A percentile compares a stretch with the other conserved stretches of the same genome.
phyloP scores from a whole-genome alignment of 2,113 vertebrate genomes.

The Hippoglossus stenolepis region DNA sequence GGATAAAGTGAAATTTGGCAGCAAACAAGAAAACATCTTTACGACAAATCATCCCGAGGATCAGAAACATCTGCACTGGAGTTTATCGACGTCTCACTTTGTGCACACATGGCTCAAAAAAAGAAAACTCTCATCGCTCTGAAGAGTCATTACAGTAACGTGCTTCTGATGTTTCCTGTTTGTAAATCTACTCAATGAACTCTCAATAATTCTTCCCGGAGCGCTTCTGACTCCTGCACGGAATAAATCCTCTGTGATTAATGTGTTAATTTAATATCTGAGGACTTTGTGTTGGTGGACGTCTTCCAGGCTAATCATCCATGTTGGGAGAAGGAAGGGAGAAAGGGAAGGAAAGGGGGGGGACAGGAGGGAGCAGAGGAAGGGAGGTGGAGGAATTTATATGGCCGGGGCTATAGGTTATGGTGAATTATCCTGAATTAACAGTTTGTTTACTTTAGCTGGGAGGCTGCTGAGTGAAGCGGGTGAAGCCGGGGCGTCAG shows the following conservation, averaged over 20 bases:
- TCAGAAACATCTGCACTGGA: too few relatives aligned
- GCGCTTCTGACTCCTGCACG: too few relatives aligned
- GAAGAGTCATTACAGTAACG: too few relatives aligned
- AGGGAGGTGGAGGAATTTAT: slow-evolving; percentile 71
- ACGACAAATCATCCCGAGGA: too few relatives aligned
- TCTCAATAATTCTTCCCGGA: too few relatives aligned
- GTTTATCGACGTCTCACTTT: too few relatives aligned
- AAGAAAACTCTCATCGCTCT: too few relatives aligned
- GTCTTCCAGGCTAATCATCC: background rate
- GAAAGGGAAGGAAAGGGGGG: background rate
- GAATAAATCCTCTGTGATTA: background rate
- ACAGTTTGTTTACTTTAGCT: slow-evolving; percentile 79
- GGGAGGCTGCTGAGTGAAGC: slow-evolving; percentile 71
- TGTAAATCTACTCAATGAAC: too few relatives aligned
- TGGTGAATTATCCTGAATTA: slow-evolving; percentile 79
- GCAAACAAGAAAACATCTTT: too few relatives aligned
- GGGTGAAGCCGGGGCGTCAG: slow-evolving; percentile 66
- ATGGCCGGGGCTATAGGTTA: slow-evolving; percentile 70
- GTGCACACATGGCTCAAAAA: too few relatives aligned
- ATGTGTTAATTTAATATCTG: background rate
- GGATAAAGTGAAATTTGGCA: too few relatives aligned
- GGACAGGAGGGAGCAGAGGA: background rate
- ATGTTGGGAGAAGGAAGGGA: background rate
- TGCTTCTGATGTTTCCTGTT: too few relatives aligned
- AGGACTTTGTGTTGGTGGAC: background rate